Evolutionary conservation across 2,797 vertebrate genomes (phyloP).

Genomic region (Antrozous pallidus): DNA sequence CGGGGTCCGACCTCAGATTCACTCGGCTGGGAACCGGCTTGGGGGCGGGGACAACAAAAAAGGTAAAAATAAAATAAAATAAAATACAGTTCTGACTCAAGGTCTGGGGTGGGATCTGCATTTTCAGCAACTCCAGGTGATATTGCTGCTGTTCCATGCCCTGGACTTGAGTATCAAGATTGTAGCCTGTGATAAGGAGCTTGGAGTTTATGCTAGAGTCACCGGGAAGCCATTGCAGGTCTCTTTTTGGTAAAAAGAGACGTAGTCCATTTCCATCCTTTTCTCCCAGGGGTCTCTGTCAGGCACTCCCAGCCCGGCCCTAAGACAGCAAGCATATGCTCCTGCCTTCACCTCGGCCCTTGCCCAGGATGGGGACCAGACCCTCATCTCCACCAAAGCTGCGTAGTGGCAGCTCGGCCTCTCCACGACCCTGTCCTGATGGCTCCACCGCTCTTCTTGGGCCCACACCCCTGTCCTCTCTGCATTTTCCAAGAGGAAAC

Average conservation of each 20-base stretch:
- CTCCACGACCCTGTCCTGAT: slow-evolving; percentile 13
- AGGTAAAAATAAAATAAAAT: too few species aligned
- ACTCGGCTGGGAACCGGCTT: too few species aligned
- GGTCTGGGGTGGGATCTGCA: background rate
- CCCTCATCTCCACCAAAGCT: slow-evolving; percentile 68
- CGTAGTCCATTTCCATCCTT: slow-evolving; percentile 14
- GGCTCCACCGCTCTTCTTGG: slow-evolving; percentile 30
- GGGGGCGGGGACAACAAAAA: too few species aligned
- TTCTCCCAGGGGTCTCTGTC: background rate
- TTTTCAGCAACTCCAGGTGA: background rate
- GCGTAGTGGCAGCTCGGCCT: slow-evolving; percentile 60
- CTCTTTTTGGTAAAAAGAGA: too few species aligned
- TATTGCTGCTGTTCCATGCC: background rate
- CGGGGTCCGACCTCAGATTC: too few species aligned
- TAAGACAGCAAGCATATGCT: slow-evolving; percentile 16
- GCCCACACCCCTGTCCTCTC: background rate
- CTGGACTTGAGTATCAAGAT: background rate
- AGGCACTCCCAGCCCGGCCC: background rate
- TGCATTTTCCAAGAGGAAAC: slow-evolving; percentile 68
- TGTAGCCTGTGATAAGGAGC: background rate
- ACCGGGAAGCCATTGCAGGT: background rate
- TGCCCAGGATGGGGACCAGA: slow-evolving; percentile 23
- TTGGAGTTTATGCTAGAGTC: background rate
- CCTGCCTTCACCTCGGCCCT: slow-evolving; percentile 30
- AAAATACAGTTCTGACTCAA: background rate